Evolutionary conservation across 1,140 invertebrate species (phyloP).

Genomic region (Kradibia gibbosae): DNA sequence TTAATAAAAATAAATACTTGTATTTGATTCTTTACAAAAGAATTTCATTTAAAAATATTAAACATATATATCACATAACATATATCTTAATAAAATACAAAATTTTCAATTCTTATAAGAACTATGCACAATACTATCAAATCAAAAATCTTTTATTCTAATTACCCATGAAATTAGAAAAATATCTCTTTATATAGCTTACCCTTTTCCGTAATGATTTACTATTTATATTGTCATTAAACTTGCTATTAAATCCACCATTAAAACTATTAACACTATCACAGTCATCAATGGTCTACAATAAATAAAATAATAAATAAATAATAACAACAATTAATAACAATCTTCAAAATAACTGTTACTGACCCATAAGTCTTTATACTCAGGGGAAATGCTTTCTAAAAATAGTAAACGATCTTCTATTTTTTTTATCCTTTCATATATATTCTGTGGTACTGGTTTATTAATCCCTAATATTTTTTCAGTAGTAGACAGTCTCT

Average conservation of each 20-base stretch:
- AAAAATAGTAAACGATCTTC: constrained; percentile 79
- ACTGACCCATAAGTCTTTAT: constrained; percentile 78
- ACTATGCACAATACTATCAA: no score
- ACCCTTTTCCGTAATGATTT: constrained; percentile 56
- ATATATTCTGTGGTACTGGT: constrained; percentile 75
- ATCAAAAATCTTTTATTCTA: no score
- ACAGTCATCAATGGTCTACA: constrained; percentile 48
- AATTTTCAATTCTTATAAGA: no score
- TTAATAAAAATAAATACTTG: no score
- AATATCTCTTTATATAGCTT: no score
- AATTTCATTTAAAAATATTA: no score
- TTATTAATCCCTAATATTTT: constrained; percentile 73
- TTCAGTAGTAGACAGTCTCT: constrained; percentile 76
- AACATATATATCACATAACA: no score
- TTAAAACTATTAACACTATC: constrained; percentile 37
- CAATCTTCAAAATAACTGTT: constrained; percentile 10
- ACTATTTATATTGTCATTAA: background rate
- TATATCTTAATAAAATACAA: no score
- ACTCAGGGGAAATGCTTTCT: constrained; percentile 82
- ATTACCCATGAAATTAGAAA: no score
- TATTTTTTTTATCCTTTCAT: constrained; percentile 77
- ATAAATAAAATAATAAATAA: constrained; percentile 32
- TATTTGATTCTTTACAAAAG: no score
- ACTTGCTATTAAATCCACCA: background rate
- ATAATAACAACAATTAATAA: background rate